These are phyloP conservation scores for Tamias sibiricus DNA, from an alignment of 2,113 vertebrate species.

Conservation along the genomic window DNA sequence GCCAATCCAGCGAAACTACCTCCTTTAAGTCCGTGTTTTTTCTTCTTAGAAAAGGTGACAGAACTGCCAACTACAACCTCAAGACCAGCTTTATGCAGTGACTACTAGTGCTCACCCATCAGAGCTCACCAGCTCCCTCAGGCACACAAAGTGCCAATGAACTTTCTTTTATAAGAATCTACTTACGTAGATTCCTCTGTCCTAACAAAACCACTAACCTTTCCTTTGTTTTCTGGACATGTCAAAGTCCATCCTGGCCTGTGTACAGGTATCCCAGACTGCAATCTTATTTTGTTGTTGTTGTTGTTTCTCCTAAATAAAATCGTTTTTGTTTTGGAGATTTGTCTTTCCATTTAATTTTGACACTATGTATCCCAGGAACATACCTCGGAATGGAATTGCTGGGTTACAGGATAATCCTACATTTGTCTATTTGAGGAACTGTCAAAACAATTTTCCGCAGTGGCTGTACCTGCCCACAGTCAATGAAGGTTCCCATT, in stretches of 20 bases:
- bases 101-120: not conserved
- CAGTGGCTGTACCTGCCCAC: not conserved
- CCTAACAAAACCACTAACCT: not conserved
- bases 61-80: not conserved
- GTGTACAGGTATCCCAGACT: not conserved
- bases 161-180: not conserved
- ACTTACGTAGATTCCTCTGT: not conserved
- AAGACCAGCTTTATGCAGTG: not conserved
- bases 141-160: not conserved
- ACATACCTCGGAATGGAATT: constrained; percentile 19
- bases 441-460: not conserved
- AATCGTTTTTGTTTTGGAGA: not conserved
- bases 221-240: not conserved
- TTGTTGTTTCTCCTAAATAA: not conserved
- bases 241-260: not conserved
- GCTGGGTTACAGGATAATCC: not conserved
- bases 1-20: not conserved
- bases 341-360: not conserved
- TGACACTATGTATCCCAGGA: constrained; percentile 9
- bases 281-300: not conserved
- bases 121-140: not conserved
- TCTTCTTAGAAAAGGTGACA: not conserved
- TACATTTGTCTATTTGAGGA: not conserved
- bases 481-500: not conserved
- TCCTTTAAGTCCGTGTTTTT: not conserved